A percentile compares a stretch with the other conserved stretches of the same genome.
Evolutionary conservation across 2,113 vertebrate genomes (phyloP).

Genomic region (Phalacrocorax brasilianus): DNA sequence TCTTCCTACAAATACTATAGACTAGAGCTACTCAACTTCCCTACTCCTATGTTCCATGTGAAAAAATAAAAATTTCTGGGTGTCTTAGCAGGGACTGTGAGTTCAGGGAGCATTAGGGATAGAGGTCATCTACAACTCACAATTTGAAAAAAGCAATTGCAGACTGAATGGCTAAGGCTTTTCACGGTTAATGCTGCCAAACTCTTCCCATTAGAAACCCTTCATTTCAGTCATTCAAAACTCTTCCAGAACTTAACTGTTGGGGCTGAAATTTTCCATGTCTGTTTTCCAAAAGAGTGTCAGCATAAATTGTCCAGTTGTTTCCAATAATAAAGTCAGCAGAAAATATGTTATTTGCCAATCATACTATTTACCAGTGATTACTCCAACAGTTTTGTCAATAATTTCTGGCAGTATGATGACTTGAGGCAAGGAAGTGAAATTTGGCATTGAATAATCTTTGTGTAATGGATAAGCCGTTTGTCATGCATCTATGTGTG

Average conservation of each 20-base stretch:
- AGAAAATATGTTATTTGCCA: slow-evolving; percentile 56
- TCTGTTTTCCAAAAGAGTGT: slow-evolving; percentile 22
- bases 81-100: not conserved
- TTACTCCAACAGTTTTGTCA: slow-evolving; percentile 28
- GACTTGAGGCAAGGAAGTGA: slow-evolving; percentile 13
- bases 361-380: slow-evolving; percentile 35
- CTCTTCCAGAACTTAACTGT: slow-evolving; percentile 46
- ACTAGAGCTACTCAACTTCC: not conserved
- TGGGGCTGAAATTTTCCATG: slow-evolving; percentile 21
- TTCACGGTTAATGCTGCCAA: slow-evolving; percentile 15
- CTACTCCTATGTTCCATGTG: not conserved
- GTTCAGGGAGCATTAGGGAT: not conserved
- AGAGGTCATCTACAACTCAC: not conserved
- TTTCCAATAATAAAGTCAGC: slow-evolving; percentile 45
- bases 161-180: not conserved
- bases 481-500: not conserved
- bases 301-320: slow-evolving; percentile 51
- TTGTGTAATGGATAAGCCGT: not conserved
- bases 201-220: slow-evolving; percentile 18
- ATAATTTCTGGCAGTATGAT: slow-evolving; percentile 30
- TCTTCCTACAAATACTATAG: not conserved
- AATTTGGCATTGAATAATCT: not conserved
- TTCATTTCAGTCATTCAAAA: not conserved
- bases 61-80: not conserved
- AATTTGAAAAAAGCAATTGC: not conserved